phyloP scores from a whole-genome alignment of 2,888 invertebrate genomes.

The Tortricodes alternella region DNA sequence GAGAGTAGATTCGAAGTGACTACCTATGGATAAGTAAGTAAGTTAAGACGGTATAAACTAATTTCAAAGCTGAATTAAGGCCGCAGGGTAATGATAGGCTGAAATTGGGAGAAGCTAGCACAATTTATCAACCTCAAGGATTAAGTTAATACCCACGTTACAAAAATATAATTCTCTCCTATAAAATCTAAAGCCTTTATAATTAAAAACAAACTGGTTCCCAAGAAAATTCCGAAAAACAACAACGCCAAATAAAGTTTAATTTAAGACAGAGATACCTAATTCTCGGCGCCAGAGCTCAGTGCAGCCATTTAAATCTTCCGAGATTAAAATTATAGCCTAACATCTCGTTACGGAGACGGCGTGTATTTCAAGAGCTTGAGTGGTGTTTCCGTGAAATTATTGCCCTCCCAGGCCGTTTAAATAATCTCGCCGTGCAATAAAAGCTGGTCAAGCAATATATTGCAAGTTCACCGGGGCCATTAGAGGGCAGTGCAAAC shows the following conservation, averaged over 20 bases:
- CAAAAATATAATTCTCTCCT: too few species aligned
- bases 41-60: too few species aligned
- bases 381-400: constrained; percentile 47
- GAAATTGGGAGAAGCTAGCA: too few species aligned
- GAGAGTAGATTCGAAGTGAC: too few species aligned
- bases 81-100: too few species aligned
- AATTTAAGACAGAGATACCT: background rate
- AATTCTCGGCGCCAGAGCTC: constrained; percentile 9
- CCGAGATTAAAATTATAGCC: constrained; percentile 44
- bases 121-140: too few species aligned
- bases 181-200: background rate
- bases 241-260: constrained; percentile 2
- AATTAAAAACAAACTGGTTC: background rate
- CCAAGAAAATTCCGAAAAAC: background rate
- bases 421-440: constrained; percentile 67
- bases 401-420: constrained; percentile 59
- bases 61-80: too few species aligned
- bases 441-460: constrained; percentile 59
- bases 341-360: constrained; percentile 46
- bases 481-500: constrained; percentile 56
- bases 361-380: constrained; percentile 45
- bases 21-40: too few species aligned
- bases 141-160: too few species aligned
- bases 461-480: constrained; percentile 56
- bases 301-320: constrained; percentile 38